Evolutionary conservation across 2,113 vertebrate genomes (phyloP), one percentile per base, ranked within the genome.

Genomic region (Pungitius pungitius): DNA sequence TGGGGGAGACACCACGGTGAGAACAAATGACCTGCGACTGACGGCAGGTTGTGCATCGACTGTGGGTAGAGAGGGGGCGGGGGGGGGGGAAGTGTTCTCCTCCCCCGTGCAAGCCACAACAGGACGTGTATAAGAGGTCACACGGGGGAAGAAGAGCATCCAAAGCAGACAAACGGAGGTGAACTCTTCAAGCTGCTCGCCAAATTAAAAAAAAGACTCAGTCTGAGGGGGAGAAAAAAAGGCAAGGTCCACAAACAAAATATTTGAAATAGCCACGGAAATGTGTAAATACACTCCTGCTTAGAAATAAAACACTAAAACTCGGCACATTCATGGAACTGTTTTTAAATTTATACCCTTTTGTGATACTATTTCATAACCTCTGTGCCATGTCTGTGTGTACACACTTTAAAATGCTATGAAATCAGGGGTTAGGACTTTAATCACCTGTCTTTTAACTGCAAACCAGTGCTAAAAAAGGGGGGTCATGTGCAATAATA

Each of bases 401-500:
- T 56, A 60, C 49, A 43, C 78, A 79, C 24, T 52, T 47, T 69
- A 60, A 65, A 27, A 60, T 33, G 47, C 42, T 54, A 13, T 63
- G 43, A 67, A 49, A 43, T 60, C 56, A 47, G 69, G 70, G 67
- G 77, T 56, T 56, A 43, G 51, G 47, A 61, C 47, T 27, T 49
- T 1, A 18, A 60, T 77, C 40, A 24, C 20, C 33, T 69, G 51
- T 60, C 57, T 52, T 65, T 37, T 40, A 61, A 73, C 58, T 62
- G 39, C 54, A 69, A 74, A 57, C 55, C 43, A 30, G 55, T 42
- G 78, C 66, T 72, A 10, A 66, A 30, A 57, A 69, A 51, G 8
- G 20, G 74, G 74, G 65, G 65, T 75, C 52, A 76, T 73, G 90
- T 93, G 91, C 93, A 93, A 94, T 92, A 91, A 82, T 76, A 35